A percentile compares a stretch with the other conserved stretches of the same genome.
Conservation (phyloP, 2,113 vertebrate genomes). For the Prochilodus magdalenae region DNA sequence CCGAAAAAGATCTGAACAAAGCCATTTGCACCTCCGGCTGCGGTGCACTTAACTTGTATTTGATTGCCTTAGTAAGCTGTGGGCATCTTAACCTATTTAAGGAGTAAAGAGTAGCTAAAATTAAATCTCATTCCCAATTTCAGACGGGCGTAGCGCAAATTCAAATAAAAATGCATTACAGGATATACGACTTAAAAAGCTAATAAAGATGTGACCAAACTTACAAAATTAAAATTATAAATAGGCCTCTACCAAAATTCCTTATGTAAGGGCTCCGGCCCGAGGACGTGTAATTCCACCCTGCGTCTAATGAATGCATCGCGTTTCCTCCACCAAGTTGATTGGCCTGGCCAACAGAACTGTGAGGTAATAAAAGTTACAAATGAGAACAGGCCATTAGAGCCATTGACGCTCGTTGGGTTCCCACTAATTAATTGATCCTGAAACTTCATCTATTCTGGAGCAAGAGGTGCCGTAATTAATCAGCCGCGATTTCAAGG, state of each 20-base stretch:
- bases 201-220: slow-evolving; percentile 18
- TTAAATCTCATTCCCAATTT: not conserved
- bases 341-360: slow-evolving; percentile 71
- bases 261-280: not conserved
- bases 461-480: slow-evolving; percentile 73
- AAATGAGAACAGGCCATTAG: slow-evolving; percentile 79
- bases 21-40: slow-evolving; percentile 16
- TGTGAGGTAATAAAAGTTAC: slow-evolving; percentile 78
- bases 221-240: no score
- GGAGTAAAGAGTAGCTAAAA: slow-evolving; percentile 1
- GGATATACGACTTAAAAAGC: not conserved
- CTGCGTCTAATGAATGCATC: slow-evolving; percentile 63
- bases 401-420: slow-evolving; percentile 73
- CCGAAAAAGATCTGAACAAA: slow-evolving; percentile 21
- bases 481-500: slow-evolving; percentile 64
- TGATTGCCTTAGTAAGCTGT: not conserved
- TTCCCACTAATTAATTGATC: slow-evolving; percentile 79
- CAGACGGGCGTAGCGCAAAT: not conserved
- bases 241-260: no score
- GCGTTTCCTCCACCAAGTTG: slow-evolving; percentile 56
- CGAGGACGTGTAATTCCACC: slow-evolving; percentile 28
- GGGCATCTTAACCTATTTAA: slow-evolving; percentile 15
- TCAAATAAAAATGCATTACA: slow-evolving; percentile 21
- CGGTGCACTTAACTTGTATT: slow-evolving; percentile 8
- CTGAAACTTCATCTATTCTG: slow-evolving; percentile 78